Conservation (phyloP, 2,113 vertebrate species). For the Megatriorchis doriae region DNA sequence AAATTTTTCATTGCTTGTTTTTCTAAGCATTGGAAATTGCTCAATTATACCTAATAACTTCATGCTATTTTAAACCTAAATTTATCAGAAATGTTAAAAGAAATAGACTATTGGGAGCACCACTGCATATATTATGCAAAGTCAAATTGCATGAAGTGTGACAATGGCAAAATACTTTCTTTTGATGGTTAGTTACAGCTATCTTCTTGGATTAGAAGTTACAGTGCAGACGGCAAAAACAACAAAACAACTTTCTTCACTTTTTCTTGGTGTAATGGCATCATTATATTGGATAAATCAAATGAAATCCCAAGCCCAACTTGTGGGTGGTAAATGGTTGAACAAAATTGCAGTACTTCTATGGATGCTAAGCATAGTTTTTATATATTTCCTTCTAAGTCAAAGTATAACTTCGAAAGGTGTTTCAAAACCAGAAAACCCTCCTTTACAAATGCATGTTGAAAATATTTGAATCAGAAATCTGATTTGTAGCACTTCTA, state of each 20-base stretch:
- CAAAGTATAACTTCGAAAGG: conserved; percentile 8
- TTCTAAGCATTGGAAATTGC: neutral
- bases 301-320: neutral
- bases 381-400: conserved; percentile 26
- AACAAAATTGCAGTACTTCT: conserved; percentile 51
- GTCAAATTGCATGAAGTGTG: neutral
- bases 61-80: neutral
- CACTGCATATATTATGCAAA: neutral
- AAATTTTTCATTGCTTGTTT: neutral
- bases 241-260: neutral
- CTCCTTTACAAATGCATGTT: neutral
- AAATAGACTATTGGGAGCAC: neutral
- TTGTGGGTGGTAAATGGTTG: neutral
- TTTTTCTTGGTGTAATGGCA: neutral
- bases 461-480: conserved; percentile 20
- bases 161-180: neutral
- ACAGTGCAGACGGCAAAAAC: conserved; percentile 11
- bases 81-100: neutral
- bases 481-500: neutral
- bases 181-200: neutral
- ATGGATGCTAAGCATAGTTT: conserved; percentile 34
- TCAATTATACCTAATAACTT: neutral
- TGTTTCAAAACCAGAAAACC: neutral
- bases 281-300: conserved; percentile 10
- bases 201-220: conserved; percentile 34